These are phyloP conservation scores for Pseudochaenichthys georgianus DNA, from an alignment of 2,797 vertebrate species.

Conservation along the genomic window DNA sequence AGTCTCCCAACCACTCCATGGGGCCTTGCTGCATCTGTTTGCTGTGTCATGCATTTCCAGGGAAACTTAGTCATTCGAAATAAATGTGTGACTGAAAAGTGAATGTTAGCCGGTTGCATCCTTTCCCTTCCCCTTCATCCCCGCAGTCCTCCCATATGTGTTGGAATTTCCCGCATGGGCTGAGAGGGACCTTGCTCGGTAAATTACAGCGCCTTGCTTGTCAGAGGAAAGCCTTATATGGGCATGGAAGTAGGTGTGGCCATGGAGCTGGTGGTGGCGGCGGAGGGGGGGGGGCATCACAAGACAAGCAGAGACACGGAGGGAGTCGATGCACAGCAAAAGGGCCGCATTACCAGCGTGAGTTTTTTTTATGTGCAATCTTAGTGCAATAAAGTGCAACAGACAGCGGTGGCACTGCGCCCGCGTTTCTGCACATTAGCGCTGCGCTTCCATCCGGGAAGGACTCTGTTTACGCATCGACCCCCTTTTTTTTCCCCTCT, in stretches of 20 bases:
- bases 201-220: constrained; percentile 80
- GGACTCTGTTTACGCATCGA: constrained; percentile 51
- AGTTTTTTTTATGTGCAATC: constrained; percentile 64
- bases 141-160: constrained; percentile 70
- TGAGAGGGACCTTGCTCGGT: constrained; percentile 78
- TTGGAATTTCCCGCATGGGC: constrained; percentile 88
- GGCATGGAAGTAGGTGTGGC: constrained; percentile 86
- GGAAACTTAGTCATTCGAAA: neutral
- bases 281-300: constrained; percentile 67
- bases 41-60: constrained; percentile 19
- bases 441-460: constrained; percentile 43
- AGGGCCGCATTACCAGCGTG: constrained; percentile 66
- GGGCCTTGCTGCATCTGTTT: neutral
- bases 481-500: constrained; percentile 44
- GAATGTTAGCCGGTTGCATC: constrained; percentile 36
- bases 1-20: neutral
- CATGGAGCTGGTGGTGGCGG: constrained; percentile 46
- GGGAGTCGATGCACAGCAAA: constrained; percentile 56
- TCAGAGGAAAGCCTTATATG: constrained; percentile 84
- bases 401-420: constrained; percentile 40
- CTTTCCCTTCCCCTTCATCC: constrained; percentile 27
- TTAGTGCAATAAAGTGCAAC: constrained; percentile 75
- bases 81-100: constrained; percentile 37
- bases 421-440: constrained; percentile 58
- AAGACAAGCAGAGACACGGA: constrained; percentile 75